phyloP scores from a whole-genome alignment of 2,113 vertebrate genomes.

The Stictonetta naevosa region DNA sequence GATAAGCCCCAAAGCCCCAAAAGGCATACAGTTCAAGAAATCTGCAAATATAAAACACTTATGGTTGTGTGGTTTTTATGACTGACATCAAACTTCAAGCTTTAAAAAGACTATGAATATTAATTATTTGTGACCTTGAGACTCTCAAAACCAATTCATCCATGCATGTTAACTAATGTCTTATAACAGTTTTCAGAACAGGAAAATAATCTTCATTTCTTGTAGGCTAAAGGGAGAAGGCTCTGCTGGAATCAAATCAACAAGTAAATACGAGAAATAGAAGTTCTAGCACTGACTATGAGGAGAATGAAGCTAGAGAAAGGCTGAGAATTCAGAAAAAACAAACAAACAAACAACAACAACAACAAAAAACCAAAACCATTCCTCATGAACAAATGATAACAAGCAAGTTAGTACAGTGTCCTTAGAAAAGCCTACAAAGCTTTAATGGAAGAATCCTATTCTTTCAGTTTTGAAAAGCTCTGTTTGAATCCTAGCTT shows the following conservation, averaged over 20 bases:
- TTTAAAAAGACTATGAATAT: conserved; percentile 7
- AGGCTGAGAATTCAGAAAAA: not conserved
- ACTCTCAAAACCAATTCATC: not conserved
- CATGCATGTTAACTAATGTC: not conserved
- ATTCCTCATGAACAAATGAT: not conserved
- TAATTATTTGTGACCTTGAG: not conserved
- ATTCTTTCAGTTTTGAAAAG: not conserved
- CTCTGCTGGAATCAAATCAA: not conserved
- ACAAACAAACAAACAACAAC: too few species aligned
- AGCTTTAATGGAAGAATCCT: not conserved
- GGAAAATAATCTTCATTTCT: not conserved
- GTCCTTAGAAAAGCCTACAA: not conserved
- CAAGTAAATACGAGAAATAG: not conserved
- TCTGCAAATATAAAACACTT: not conserved
- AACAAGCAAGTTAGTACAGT: not conserved
- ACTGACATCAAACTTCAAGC: not conserved
- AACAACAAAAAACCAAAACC: not conserved
- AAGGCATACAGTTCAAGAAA: not conserved
- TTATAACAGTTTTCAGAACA: not conserved
- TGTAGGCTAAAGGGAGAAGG: not conserved
- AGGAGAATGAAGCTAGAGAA: not conserved
- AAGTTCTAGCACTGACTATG: not conserved
- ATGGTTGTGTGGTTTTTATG: not conserved
- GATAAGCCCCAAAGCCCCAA: not conserved
- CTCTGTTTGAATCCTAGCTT: not conserved